Percentiles rank a stretch among this genome's conserved stretches.
phyloP scores from a whole-genome alignment of 2,113 vertebrate genomes.

The Pangasianodon hypophthalmus region DNA sequence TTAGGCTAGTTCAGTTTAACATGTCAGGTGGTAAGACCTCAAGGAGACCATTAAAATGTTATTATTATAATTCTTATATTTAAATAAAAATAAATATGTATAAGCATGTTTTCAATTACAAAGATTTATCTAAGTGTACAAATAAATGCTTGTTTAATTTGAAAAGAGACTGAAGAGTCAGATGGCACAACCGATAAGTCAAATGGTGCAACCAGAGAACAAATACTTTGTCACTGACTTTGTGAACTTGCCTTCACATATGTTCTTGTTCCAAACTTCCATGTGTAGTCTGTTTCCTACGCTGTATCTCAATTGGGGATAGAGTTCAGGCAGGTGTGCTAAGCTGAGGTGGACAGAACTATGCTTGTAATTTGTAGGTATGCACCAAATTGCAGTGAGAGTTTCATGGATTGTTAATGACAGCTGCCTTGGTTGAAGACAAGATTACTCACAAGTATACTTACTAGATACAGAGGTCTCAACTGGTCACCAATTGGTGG shows the following conservation, averaged over 20 bases:
- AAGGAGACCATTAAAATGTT: too few relatives aligned
- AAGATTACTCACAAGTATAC: background rate
- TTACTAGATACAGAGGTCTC: background rate
- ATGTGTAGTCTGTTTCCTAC: background rate
- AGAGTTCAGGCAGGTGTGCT: background rate
- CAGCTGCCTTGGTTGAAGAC: background rate
- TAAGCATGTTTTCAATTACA: too few relatives aligned
- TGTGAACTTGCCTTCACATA: background rate
- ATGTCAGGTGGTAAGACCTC: too few relatives aligned
- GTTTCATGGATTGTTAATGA: background rate
- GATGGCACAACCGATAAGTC: too few relatives aligned
- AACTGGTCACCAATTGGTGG: background rate
- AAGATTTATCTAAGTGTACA: too few relatives aligned
- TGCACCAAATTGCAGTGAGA: background rate
- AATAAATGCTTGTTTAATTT: too few relatives aligned
- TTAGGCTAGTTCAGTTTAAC: too few relatives aligned
- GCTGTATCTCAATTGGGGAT: background rate
- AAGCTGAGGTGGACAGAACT: background rate
- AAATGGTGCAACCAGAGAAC: too few relatives aligned
- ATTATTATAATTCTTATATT: too few relatives aligned
- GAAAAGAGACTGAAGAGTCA: too few relatives aligned
- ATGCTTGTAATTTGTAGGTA: background rate
- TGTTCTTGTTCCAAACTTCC: background rate
- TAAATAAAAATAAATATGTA: too few relatives aligned
- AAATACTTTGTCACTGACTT: background rate